Evolutionary conservation across 2,888 invertebrate genomes (phyloP).

Genomic region (Azorinus chamasolen): DNA sequence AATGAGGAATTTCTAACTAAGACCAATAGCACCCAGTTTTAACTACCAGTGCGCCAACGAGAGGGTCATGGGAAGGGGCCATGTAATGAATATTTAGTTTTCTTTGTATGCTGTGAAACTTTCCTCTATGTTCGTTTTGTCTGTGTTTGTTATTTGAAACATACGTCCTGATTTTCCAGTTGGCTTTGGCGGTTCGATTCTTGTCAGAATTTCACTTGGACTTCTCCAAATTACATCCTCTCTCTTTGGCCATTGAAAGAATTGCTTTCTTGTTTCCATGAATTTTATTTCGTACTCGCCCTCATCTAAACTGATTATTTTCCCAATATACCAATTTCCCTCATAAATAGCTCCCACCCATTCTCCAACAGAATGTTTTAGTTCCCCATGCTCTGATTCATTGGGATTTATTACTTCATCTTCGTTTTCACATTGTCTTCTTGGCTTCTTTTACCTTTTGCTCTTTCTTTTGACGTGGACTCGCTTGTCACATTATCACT

Average conservation of each 20-base stretch:
- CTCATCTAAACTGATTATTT: constrained; percentile 21
- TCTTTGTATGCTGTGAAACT: too few relatives aligned
- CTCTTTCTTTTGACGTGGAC: neutral
- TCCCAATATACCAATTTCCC: constrained; percentile 16
- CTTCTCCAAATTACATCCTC: constrained; percentile 21
- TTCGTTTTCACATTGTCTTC: constrained; percentile 33
- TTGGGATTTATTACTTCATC: constrained; percentile 11
- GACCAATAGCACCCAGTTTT: too few relatives aligned
- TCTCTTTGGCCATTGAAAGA: constrained; percentile 23
- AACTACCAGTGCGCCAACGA: too few relatives aligned
- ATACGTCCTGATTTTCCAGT: constrained; percentile 21
- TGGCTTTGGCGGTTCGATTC: neutral
- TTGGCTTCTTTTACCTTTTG: neutral
- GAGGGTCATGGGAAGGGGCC: too few relatives aligned
- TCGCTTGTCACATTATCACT: constrained; percentile 9
- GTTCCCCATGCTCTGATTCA: constrained; percentile 2
- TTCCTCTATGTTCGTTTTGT: too few relatives aligned
- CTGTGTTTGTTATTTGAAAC: too few relatives aligned
- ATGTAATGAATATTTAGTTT: too few relatives aligned
- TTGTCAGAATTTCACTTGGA: neutral
- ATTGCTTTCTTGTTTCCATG: constrained; percentile 12
- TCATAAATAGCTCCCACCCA: constrained; percentile 29
- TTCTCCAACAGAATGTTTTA: constrained; percentile 3
- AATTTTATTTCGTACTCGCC: constrained; percentile 20
- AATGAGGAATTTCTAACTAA: too few relatives aligned